Conservation (phyloP, 2,797 vertebrate genomes). For the Huso huso region DNA sequence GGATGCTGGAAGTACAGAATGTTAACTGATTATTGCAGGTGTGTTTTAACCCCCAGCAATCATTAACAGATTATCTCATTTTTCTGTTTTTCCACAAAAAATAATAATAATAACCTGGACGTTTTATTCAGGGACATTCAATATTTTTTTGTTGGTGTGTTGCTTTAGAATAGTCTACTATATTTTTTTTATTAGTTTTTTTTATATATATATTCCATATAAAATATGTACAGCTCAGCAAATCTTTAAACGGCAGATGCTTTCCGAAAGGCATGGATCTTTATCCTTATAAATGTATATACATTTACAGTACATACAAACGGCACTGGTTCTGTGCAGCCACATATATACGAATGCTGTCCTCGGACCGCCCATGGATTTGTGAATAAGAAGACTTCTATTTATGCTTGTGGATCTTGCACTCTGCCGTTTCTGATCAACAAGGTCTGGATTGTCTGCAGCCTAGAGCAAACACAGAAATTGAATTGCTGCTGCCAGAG, state of each 20-base stretch:
- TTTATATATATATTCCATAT: neutral
- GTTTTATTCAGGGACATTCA: conserved; percentile 16
- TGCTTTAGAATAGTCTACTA: neutral
- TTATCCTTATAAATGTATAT: neutral
- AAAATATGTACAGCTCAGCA: neutral
- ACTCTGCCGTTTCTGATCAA: neutral
- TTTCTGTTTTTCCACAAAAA: conserved; percentile 2
- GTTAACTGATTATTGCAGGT: conserved; percentile 10
- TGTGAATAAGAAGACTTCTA: neutral
- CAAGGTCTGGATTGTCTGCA: neutral
- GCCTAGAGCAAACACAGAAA: neutral
- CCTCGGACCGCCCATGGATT: no score
- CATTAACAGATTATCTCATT: conserved; percentile 3
- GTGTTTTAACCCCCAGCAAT: conserved; percentile 5
- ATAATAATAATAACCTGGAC: neutral
- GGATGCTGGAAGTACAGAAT: conserved; percentile 12
- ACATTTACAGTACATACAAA: no score
- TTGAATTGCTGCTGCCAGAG: neutral
- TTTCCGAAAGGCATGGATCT: neutral
- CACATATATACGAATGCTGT: no score
- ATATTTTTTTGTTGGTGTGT: conserved; percentile 10
- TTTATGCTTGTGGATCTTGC: neutral
- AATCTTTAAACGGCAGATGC: conserved; percentile 5
- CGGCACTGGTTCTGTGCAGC: no score
- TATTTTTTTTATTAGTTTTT: no score